These are phyloP conservation scores for Eurystomus glaucurus DNA, from an alignment of 2,797 vertebrate species.

Conservation along the genomic window DNA sequence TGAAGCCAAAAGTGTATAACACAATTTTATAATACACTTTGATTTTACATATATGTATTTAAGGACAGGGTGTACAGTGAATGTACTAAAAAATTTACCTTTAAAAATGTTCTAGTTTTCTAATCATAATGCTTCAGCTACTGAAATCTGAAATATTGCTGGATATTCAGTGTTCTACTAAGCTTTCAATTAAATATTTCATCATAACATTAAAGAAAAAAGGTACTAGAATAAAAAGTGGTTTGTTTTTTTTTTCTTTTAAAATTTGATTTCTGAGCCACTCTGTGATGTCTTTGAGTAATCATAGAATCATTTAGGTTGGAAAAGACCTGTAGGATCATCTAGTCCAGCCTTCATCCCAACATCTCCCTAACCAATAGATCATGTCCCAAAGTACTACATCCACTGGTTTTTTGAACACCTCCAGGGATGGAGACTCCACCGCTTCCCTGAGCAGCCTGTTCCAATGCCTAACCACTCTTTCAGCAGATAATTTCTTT, in stretches of 20 bases:
- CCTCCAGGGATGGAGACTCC: no score
- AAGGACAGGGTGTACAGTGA: background rate
- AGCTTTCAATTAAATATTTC: background rate
- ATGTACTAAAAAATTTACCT: background rate
- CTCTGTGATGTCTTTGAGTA: background rate
- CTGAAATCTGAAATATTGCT: background rate
- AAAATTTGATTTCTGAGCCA: background rate
- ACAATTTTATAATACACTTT: background rate
- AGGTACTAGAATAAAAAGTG: background rate
- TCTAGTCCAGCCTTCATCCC: no score
- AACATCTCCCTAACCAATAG: no score
- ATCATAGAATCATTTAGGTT: no score
- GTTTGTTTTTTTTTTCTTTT: background rate
- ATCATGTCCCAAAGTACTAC: no score
- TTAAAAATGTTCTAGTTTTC: background rate
- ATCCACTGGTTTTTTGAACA: no score
- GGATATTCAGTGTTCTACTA: background rate
- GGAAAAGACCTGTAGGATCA: no score
- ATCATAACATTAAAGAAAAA: background rate
- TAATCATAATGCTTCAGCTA: background rate
- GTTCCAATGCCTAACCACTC: no score
- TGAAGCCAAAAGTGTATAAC: background rate
- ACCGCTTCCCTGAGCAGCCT: no score
- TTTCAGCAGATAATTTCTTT: no score
- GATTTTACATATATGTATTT: constrained; percentile 43